Percentiles rank a stretch among this genome's conserved stretches.
Evolutionary conservation across 2,888 invertebrate genomes (phyloP).

Genomic region (Archaeoteleia sp.): DNA sequence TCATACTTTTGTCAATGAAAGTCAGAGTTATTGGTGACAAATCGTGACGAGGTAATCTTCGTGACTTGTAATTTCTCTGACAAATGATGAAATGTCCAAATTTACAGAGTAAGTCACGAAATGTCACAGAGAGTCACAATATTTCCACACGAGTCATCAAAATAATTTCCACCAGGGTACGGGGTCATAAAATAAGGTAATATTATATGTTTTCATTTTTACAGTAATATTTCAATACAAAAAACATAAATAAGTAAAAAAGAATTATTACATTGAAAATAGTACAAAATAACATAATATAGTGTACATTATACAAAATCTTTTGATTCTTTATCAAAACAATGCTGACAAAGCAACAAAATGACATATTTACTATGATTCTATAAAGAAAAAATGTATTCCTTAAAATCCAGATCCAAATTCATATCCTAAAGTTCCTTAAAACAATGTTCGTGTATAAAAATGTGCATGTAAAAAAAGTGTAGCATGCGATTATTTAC

Average conservation of each 20-base stretch:
- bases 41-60: too few species aligned
- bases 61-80: too few species aligned
- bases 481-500: slow-evolving; percentile 22
- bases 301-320: too few species aligned
- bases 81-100: too few species aligned
- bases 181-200: slow-evolving; percentile 31
- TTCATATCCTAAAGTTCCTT: slow-evolving; percentile 32
- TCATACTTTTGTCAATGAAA: too few species aligned
- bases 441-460: slow-evolving; percentile 34
- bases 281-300: background rate
- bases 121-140: too few species aligned
- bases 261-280: background rate
- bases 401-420: slow-evolving; percentile 33
- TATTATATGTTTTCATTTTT: slow-evolving; percentile 3
- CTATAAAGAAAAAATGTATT: background rate
- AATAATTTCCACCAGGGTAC: too few species aligned
- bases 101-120: too few species aligned
- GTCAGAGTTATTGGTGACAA: too few species aligned
- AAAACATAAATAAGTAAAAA: background rate
- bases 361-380: too few species aligned
- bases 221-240: background rate
- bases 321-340: too few species aligned
- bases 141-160: too few species aligned
- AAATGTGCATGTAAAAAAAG: slow-evolving; percentile 39
- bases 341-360: background rate